Evolutionary conservation across 1,140 invertebrate species (phyloP).

Genomic region (Gonioctena quinquepunctata): DNA sequence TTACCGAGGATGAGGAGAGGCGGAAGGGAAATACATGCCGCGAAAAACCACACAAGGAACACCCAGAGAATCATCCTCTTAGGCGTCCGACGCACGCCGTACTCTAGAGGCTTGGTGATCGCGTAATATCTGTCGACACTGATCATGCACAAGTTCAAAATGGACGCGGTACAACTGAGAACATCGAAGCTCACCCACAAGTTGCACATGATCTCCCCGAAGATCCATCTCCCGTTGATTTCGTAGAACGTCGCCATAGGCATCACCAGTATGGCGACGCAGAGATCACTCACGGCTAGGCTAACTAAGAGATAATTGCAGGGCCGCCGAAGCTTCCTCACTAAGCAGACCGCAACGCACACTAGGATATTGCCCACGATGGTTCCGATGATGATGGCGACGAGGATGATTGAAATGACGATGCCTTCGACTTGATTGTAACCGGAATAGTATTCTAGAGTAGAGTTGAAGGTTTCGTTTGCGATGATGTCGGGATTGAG

Average conservation of each 20-base stretch:
- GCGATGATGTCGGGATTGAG: constrained; percentile 24
- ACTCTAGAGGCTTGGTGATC: constrained; percentile 88
- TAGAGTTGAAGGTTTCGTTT: constrained; percentile 26
- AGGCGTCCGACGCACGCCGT: constrained; percentile 85
- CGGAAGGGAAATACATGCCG: constrained; percentile 86
- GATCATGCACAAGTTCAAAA: constrained; percentile 91
- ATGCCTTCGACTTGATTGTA: constrained; percentile 64
- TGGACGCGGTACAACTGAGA: constrained; percentile 83
- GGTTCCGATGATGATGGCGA: constrained; percentile 78
- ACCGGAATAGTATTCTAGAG: constrained; percentile 31
- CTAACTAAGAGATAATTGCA: constrained; percentile 90
- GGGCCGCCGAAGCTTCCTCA: constrained; percentile 80
- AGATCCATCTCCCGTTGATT: constrained; percentile 81
- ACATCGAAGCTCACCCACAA: constrained; percentile 85
- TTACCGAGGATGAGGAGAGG: constrained; percentile 87
- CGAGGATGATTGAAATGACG: constrained; percentile 70
- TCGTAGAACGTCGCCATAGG: constrained; percentile 83
- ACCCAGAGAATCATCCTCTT: constrained; percentile 83
- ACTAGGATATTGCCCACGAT: constrained; percentile 89
- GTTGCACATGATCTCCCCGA: constrained; percentile 82
- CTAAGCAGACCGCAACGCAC: constrained; percentile 82
- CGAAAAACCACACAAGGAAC: constrained; percentile 85
- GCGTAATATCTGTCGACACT: constrained; percentile 87
- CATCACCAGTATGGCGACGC: constrained; percentile 82
- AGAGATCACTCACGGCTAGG: constrained; percentile 86